Conservation (phyloP, 2,888 invertebrate genomes). For the Andrena dorsata region DNA sequence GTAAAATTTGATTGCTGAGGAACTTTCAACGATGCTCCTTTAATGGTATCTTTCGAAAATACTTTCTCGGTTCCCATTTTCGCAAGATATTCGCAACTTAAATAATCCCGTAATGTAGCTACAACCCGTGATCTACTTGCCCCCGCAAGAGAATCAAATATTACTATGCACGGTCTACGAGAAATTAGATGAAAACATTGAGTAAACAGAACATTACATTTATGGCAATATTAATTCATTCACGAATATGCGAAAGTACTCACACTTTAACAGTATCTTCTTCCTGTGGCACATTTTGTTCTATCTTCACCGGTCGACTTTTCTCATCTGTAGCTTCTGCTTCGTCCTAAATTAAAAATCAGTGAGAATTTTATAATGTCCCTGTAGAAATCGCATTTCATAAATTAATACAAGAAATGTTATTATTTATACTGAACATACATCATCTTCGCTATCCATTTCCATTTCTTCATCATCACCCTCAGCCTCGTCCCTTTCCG, state of each 20-base stretch:
- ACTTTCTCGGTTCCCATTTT: slow-evolving; percentile 89
- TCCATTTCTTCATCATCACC: slow-evolving; percentile 92
- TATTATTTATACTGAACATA: slow-evolving; percentile 52
- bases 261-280: slow-evolving; percentile 68
- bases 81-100: slow-evolving; percentile 93
- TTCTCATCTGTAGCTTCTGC: slow-evolving; percentile 65
- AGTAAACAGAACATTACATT: slow-evolving; percentile 2
- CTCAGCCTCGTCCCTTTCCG: slow-evolving; percentile 92
- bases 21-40: slow-evolving; percentile 94
- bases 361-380: not conserved
- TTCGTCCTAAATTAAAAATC: slow-evolving; percentile 68
- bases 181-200: slow-evolving; percentile 7
- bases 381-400: not conserved
- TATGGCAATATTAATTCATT: not conserved
- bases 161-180: slow-evolving; percentile 95
- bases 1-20: slow-evolving; percentile 99
- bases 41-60: slow-evolving; percentile 94
- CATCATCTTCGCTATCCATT: slow-evolving; percentile 84
- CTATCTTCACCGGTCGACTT: slow-evolving; percentile 27
- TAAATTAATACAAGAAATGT: not conserved
- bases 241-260: slow-evolving; percentile 30
- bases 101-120: slow-evolving; percentile 95
- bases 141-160: slow-evolving; percentile 96
- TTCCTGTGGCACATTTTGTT: slow-evolving; percentile 44
- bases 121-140: slow-evolving; percentile 93